phyloP scores from a whole-genome alignment of 2,113 vertebrate genomes.

The Archocentrus centrarchus region DNA sequence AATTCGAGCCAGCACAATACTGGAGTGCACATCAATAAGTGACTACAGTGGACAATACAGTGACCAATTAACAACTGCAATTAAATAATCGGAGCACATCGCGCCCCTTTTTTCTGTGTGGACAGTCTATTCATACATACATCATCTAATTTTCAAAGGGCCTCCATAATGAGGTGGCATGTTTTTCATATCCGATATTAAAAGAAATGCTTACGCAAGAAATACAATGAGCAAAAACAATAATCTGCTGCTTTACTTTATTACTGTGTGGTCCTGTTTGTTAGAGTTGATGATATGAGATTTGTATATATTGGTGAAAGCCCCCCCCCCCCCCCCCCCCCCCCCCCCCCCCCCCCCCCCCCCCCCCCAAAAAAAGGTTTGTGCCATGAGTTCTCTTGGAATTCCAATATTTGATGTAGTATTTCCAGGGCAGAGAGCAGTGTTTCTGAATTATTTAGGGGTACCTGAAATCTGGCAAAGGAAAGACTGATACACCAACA shows the following conservation, averaged over 20 bases:
- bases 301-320: constrained; percentile 5
- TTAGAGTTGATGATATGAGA: background rate
- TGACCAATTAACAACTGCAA: constrained; percentile 27
- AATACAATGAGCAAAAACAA: background rate
- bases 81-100: background rate
- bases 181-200: background rate
- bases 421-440: constrained; percentile 66
- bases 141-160: background rate
- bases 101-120: background rate
- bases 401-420: constrained; percentile 75
- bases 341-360: background rate
- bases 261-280: background rate
- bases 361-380: background rate
- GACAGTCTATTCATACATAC: constrained; percentile 5
- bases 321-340: background rate
- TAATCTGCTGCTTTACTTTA: background rate
- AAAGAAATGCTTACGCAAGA: constrained; percentile 17
- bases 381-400: constrained; percentile 44
- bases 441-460: constrained; percentile 73
- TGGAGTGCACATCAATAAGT: background rate
- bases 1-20: background rate
- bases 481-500: constrained; percentile 26
- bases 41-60: constrained; percentile 19
- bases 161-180: background rate
- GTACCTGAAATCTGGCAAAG: constrained; percentile 60